Evolutionary conservation across 2,797 vertebrate genomes (phyloP).

Genomic region (Parambassis ranga): DNA sequence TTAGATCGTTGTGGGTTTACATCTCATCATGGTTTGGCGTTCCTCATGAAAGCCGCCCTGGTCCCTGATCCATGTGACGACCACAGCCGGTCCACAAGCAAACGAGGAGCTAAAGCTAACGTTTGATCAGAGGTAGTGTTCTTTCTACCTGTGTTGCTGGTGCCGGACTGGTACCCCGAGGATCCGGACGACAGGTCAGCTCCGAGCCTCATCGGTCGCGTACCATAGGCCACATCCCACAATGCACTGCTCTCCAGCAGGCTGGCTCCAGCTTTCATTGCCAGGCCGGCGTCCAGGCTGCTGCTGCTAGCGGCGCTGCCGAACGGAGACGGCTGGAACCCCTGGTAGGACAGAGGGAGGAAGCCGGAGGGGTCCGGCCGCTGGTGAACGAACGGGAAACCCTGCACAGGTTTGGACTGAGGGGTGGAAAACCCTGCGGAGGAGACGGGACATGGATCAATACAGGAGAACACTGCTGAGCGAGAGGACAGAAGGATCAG

Average conservation of each 20-base stretch:
- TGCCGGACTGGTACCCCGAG: conserved; percentile 74
- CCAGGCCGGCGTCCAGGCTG: conserved; percentile 38
- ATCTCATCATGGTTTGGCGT: too few species aligned
- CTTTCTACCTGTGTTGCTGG: conserved; percentile 84
- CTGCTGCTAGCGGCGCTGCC: conserved; percentile 24
- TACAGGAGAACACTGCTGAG: background rate
- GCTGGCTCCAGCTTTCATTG: conserved; percentile 36
- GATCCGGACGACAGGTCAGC: conserved; percentile 78
- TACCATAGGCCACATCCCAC: conserved; percentile 68
- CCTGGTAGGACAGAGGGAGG: conserved; percentile 54
- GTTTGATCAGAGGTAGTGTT: too few species aligned
- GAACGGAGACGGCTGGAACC: conserved; percentile 56
- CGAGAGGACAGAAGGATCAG: too few species aligned
- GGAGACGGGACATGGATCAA: background rate
- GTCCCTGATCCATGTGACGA: too few species aligned
- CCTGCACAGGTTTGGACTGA: conserved; percentile 60
- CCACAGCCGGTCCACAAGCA: too few species aligned
- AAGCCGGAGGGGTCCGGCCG: conserved; percentile 54
- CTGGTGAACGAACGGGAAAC: conserved; percentile 48
- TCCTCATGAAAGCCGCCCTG: too few species aligned
- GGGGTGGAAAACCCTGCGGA: conserved; percentile 57
- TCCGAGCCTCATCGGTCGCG: conserved; percentile 57
- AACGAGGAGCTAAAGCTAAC: too few species aligned
- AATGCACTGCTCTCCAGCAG: conserved; percentile 66
- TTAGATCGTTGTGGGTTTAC: too few species aligned